Evolutionary conservation across 2,888 invertebrate genomes (phyloP).

Genomic region (Conops quadrifasciatus): DNA sequence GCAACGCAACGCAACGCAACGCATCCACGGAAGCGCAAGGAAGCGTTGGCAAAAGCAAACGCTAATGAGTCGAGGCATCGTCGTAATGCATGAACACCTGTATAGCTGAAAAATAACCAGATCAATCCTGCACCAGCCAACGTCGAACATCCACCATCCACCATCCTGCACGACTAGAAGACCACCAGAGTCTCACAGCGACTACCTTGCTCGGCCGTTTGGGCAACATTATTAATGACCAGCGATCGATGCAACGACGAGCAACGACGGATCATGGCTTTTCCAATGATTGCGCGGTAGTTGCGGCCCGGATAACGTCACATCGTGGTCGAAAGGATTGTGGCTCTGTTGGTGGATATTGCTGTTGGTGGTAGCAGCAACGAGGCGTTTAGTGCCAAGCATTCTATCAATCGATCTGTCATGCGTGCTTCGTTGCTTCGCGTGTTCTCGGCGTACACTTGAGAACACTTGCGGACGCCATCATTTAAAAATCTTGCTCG

Average conservation of each 20-base stretch:
- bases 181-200: slow-evolving; percentile 20
- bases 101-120: slow-evolving; percentile 23
- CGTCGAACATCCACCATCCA: too few species aligned
- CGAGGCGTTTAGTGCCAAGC: slow-evolving; percentile 58
- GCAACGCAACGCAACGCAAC: too few species aligned
- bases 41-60: too few species aligned
- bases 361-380: slow-evolving; percentile 13
- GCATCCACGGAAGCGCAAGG: too few species aligned
- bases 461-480: slow-evolving; percentile 61
- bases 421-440: slow-evolving; percentile 51
- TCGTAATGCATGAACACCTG: slow-evolving; percentile 37
- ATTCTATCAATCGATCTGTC: slow-evolving; percentile 63
- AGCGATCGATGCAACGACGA: slow-evolving; percentile 55
- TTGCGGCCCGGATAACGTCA: slow-evolving; percentile 11
- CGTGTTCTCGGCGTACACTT: slow-evolving; percentile 48
- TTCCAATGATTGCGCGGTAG: slow-evolving; percentile 28
- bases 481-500: slow-evolving; percentile 59
- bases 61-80: background rate
- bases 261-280: slow-evolving; percentile 48
- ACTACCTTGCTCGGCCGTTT: slow-evolving; percentile 47
- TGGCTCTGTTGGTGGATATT: too few species aligned
- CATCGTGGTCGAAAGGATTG: too few species aligned
- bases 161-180: slow-evolving; percentile 6
- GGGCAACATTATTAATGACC: slow-evolving; percentile 60
- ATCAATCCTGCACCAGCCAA: slow-evolving; percentile 15